These are phyloP conservation scores for Trissolcus brochymenae DNA, from an alignment of 2,888 invertebrate genomes.

Conservation along the genomic window DNA sequence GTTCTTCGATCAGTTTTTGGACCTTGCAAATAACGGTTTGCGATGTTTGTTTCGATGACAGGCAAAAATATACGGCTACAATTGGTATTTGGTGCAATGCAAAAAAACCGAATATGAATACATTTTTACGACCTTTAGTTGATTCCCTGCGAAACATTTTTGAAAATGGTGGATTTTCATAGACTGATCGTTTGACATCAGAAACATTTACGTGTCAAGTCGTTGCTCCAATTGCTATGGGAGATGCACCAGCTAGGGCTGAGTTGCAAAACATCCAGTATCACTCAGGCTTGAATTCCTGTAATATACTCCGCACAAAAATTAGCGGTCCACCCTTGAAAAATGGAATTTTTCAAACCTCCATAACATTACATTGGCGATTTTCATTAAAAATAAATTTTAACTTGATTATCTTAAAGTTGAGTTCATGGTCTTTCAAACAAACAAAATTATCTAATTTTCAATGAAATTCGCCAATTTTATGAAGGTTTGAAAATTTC, in stretches of 20 bases:
- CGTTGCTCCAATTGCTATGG: slow-evolving; percentile 22
- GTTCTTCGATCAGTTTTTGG: slow-evolving; percentile 13
- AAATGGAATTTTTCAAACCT: too few species aligned
- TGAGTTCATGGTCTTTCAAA: too few species aligned
- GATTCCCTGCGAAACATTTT: not conserved
- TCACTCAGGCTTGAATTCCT: slow-evolving; percentile 13
- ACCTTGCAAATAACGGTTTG: slow-evolving; percentile 24
- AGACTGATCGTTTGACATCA: too few species aligned
- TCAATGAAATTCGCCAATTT: too few species aligned
- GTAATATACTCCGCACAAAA: too few species aligned
- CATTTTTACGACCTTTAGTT: slow-evolving; percentile 8
- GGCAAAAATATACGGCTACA: slow-evolving; percentile 3
- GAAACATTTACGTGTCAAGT: not conserved
- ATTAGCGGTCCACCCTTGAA: too few species aligned
- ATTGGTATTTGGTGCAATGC: slow-evolving; percentile 19
- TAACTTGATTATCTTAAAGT: too few species aligned
- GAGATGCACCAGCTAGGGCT: slow-evolving; percentile 28
- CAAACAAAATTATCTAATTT: too few species aligned
- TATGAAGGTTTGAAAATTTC: too few species aligned
- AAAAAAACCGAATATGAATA: slow-evolving; percentile 1
- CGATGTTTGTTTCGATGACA: slow-evolving; percentile 7
- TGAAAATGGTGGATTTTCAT: too few species aligned
- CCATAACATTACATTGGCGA: too few species aligned
- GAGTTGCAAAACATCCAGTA: slow-evolving; percentile 32
- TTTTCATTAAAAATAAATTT: too few species aligned